Evolutionary conservation across 2,888 invertebrate genomes (phyloP).

Genomic region (Yponomeuta plumbellus): DNA sequence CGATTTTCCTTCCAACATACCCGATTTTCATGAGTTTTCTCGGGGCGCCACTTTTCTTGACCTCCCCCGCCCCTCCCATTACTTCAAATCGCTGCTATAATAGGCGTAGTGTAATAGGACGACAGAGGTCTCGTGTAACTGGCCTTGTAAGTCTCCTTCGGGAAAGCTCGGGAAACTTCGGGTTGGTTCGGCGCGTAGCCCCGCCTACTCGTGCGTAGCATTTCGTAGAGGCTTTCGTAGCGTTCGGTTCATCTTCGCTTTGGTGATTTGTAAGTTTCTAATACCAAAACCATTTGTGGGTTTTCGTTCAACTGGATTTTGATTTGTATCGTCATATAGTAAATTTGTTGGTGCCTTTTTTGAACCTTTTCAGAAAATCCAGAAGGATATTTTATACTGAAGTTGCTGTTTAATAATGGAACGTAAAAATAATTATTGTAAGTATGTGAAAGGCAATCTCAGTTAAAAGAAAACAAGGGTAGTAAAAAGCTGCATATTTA

Average conservation of each 20-base stretch:
- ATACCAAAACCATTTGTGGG: no score
- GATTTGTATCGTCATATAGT: no score
- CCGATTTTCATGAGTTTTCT: slow-evolving; percentile 50
- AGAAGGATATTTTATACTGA: no score
- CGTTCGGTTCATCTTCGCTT: slow-evolving; percentile 25
- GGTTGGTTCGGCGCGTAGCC: slow-evolving; percentile 37
- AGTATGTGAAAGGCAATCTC: no score
- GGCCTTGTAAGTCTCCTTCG: slow-evolving; percentile 40
- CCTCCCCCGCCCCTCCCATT: slow-evolving; percentile 29
- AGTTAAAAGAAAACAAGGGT: no score
- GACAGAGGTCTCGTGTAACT: slow-evolving; percentile 33
- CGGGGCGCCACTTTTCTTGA: slow-evolving; percentile 36
- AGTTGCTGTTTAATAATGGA: no score
- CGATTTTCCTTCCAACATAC: slow-evolving; percentile 45
- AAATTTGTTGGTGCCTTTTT: no score
- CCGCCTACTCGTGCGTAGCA: slow-evolving; percentile 40
- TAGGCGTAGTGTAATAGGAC: slow-evolving; percentile 15
- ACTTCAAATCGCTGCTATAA: neutral
- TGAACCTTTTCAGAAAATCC: no score
- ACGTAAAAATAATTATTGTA: no score
- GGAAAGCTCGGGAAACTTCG: slow-evolving; percentile 52
- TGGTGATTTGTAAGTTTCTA: slow-evolving; percentile 16
- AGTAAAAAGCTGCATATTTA: no score
- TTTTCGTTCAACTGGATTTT: no score
- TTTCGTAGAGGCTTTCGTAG: slow-evolving; percentile 27